Percentiles rank a stretch among this genome's conserved stretches.
Evolutionary conservation across 2,113 vertebrate species (phyloP).

Genomic region (Ceyx margarethae): DNA sequence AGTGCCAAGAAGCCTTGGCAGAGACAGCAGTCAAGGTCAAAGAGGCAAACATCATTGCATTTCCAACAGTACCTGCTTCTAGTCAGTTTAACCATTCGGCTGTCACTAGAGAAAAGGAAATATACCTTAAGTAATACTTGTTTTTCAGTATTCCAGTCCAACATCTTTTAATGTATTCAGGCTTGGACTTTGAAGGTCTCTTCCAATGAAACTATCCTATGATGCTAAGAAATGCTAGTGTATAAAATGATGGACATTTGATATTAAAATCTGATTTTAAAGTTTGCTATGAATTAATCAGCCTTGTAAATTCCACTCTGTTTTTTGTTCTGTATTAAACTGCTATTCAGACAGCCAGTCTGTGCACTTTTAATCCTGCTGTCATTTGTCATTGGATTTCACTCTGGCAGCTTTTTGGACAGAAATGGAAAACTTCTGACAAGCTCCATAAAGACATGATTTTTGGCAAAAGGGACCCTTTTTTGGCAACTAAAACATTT

Average conservation of each 20-base stretch:
- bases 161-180: background rate
- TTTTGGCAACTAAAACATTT: conserved; percentile 73
- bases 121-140: background rate
- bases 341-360: conserved; percentile 29
- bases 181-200: too few species aligned
- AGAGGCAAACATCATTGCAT: background rate
- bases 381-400: conserved; percentile 64
- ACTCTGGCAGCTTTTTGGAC: conserved; percentile 70
- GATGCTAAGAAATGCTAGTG: background rate
- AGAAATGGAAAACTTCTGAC: conserved; percentile 62
- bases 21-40: background rate
- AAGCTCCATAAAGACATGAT: conserved; percentile 61
- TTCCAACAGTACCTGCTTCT: background rate
- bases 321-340: conserved; percentile 48
- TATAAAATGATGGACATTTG: background rate
- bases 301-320: background rate
- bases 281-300: background rate
- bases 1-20: background rate
- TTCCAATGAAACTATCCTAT: background rate
- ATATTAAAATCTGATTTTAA: background rate
- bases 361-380: conserved; percentile 52
- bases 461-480: conserved; percentile 55
- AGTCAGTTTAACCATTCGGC: background rate
- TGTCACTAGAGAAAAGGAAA: background rate
- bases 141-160: background rate